Base-by-base conservation (phyloP, 2,113 vertebrate genomes). In the Anhinga rufa region DNA sequence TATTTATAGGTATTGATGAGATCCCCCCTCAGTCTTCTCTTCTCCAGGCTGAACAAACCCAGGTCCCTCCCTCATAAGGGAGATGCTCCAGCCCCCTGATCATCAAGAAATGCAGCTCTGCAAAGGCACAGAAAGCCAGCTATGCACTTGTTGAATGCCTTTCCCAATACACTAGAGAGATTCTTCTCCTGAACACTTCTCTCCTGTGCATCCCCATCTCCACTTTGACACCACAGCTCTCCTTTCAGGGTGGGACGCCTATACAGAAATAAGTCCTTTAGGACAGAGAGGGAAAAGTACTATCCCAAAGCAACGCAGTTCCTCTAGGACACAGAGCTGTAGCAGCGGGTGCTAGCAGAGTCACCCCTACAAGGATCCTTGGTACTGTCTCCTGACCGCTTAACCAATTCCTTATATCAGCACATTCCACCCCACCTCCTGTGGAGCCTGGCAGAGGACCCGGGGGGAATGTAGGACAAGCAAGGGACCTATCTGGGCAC, bases 301-400 rank as follows among this genome's bases (percentile, higher is more conserved):
- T 65, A 25, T 38, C 62, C 52, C 49, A 62, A 88, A 87, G 79
- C 40, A 88, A 64, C 0, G 2, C 26, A 40, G 34, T 9, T 75
- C 49, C 70, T 79, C 61, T 42, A 44, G 77, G 65, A 82, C 38
- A 42, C 36, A 7, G 31, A 90, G 76, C 51, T 79, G 42, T 17
- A 52, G 44, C 86, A 95, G 42, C 2, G 1, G 28, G 12, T 31
- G 18, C 42, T 11, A 54, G n/a, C 2, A 9, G 62, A 93, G 51
- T 46, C 24, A 52, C 1, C 20, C 22, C 20, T 34, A 12, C 0
- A 0, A 62, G 26, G 19, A 42, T 46, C 10, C 42, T 40, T 0
- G 0, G 24, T 48, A 12, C 44, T 57, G 71, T 60, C 57, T 89
- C 36, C 62, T 1, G 2, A 31, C 28, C 5, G 3, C 17, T 40